Evolutionary conservation across 2,113 vertebrate species (phyloP).

Genomic region (Stigmatopora argus): DNA sequence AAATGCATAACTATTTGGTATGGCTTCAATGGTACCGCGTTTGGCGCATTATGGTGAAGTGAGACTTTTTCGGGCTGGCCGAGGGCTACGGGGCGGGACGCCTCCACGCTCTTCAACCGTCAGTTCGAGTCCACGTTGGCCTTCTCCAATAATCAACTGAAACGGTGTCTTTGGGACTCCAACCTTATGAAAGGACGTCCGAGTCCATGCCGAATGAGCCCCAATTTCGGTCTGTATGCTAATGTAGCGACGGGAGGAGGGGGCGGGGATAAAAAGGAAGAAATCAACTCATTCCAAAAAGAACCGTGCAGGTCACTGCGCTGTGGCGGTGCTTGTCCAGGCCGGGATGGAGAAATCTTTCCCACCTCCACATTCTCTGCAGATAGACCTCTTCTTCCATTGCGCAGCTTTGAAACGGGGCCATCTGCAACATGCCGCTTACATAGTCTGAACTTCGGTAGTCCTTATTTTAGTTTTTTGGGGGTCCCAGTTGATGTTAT

Average conservation of each 20-base stretch:
- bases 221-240: constrained; percentile 32
- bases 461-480: constrained; percentile 7
- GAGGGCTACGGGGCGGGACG: constrained; percentile 40
- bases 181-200: constrained; percentile 16
- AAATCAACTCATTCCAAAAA: constrained; percentile 64
- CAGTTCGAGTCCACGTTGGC: neutral
- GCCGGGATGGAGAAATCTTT: constrained; percentile 38
- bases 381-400: constrained; percentile 49
- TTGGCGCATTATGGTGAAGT: constrained; percentile 60
- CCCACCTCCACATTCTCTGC: constrained; percentile 54
- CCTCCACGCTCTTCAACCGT: constrained; percentile 36
- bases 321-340: constrained; percentile 29
- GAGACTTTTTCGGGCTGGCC: constrained; percentile 42
- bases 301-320: constrained; percentile 31
- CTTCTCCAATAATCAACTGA: constrained; percentile 2
- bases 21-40: constrained; percentile 67
- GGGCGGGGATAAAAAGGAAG: neutral
- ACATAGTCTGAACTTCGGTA: constrained; percentile 26
- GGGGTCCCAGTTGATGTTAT: constrained; percentile 8
- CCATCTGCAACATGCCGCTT: constrained; percentile 22
- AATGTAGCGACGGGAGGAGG: constrained; percentile 10
- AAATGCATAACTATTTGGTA: constrained; percentile 62
- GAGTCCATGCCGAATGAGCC: constrained; percentile 23
- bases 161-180: constrained; percentile 22
- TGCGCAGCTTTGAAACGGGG: constrained; percentile 33